A percentile compares a stretch with the other conserved stretches of the same genome.
Evolutionary conservation across 1,140 invertebrate species (phyloP).

Genomic region (Diorhabda sublineata): DNA sequence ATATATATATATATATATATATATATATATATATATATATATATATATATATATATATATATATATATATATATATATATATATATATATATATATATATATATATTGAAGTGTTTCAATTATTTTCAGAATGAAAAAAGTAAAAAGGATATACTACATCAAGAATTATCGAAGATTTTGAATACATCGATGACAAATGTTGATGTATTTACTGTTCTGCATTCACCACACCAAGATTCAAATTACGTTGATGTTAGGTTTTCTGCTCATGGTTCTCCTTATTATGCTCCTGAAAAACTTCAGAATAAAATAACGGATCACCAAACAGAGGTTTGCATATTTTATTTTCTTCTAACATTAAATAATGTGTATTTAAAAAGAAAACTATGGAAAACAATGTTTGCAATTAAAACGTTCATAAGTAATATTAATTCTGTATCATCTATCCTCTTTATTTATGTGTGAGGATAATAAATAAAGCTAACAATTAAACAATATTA

Average conservation of each 20-base stretch:
- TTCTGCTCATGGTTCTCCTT: slow-evolving; percentile 88
- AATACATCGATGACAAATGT: slow-evolving; percentile 78
- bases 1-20: not conserved
- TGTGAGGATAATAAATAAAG: no score
- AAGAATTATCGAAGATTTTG: slow-evolving; percentile 66
- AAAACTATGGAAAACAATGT: no score
- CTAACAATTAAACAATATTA: no score
- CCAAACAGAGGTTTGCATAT: slow-evolving; percentile 56
- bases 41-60: no score
- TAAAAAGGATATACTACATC: slow-evolving; percentile 68
- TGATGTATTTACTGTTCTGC: slow-evolving; percentile 86
- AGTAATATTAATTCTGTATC: no score
- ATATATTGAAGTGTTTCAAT: slow-evolving; percentile 2
- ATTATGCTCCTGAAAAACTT: slow-evolving; percentile 79
- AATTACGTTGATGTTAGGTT: slow-evolving; percentile 76
- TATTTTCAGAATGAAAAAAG: slow-evolving; percentile 56
- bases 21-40: not conserved
- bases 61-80: not conserved
- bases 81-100: not conserved
- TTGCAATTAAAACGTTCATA: no score
- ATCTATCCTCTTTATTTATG: no score
- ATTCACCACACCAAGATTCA: slow-evolving; percentile 56
- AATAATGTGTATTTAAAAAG: not conserved
- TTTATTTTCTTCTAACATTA: not conserved
- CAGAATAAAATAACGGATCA: slow-evolving; percentile 61